Evolutionary conservation across 92 coral and sea anemone species (phyloP), one percentile per base, ranked within the genome.

Genomic region (Bergia puertoricense): DNA sequence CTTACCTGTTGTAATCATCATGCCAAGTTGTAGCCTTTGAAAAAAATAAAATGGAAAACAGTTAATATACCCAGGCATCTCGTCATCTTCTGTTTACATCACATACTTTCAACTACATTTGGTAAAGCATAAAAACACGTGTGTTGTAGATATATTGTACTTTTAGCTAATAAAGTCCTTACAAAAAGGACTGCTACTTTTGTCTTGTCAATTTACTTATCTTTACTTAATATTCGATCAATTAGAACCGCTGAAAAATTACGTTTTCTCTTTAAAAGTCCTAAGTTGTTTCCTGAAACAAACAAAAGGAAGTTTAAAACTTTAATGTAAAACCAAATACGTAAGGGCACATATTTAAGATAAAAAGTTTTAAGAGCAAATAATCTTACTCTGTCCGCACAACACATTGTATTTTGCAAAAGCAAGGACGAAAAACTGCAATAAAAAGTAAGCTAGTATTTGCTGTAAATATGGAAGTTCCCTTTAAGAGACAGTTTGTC

Each of bases 11-110:
- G 57, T 96, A 97, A 82, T 97, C 99, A 91, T 97, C 99, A 82
- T 97, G 99, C 99, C 99, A 97, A 9, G 99, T 97, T 76, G 99
- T 97, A 75, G 99, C 99, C 98, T 96, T 68, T 45, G 72, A 54
- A 8, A 84, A 86, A 23, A 38, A 42, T 56, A 54, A 74, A 65
- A 85, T 41, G 57, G 30, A 22, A 62, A 20, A 62, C n/a, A 5
- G 30, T 62, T 62, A 62, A 62, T 30, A 30, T 30, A 30, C 30
- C 18, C 69, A 54, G 18, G 59, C 10, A 20, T 18, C 69, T 62
- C 69, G 13, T 13, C 30, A 62, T 62, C 30, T 23, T 1, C 30
- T 62, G 69, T 2, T 3, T 62, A 6, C 20, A 62, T 57, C 20
- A 9, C 20, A 62, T 23, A 62, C 69, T 62, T 62, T 22, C 3